Conservation (phyloP, 2,888 invertebrate genomes). For the Blera fallax region DNA sequence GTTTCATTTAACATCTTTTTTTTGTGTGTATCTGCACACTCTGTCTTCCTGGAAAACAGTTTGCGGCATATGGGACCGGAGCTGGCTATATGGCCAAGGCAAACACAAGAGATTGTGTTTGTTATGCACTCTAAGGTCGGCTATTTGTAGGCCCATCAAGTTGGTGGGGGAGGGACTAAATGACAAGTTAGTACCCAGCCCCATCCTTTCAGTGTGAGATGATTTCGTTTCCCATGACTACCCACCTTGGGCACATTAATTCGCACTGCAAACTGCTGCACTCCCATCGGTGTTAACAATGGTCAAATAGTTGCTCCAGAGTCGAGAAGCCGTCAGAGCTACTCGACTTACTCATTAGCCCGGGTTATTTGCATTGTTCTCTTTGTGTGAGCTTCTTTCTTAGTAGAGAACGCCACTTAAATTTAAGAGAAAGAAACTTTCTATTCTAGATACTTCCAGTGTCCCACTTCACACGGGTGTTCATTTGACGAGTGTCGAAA, state of each 20-base stretch:
- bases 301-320: conserved; percentile 28
- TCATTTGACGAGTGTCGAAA: neutral
- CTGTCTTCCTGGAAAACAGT: conserved; percentile 41
- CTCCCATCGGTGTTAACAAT: conserved; percentile 23
- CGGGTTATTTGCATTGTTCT: conserved; percentile 14
- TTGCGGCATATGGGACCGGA: neutral
- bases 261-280: conserved; percentile 30
- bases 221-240: conserved; percentile 59
- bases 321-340: conserved; percentile 8
- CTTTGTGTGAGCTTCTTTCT: neutral
- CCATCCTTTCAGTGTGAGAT: conserved; percentile 42
- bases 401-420: neutral
- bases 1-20: neutral
- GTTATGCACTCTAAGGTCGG: conserved; percentile 34
- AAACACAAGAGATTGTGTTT: conserved; percentile 35
- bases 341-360: conserved; percentile 50
- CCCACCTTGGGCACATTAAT: conserved; percentile 35
- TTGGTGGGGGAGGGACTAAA: conserved; percentile 8
- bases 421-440: neutral
- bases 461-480: conserved; percentile 49
- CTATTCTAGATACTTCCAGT: neutral
- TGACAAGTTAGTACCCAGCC: conserved; percentile 28
- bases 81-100: conserved; percentile 14
- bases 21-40: neutral
- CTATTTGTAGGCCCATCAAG: conserved; percentile 1